A percentile compares a stretch with the other conserved stretches of the same genome.
Conservation (phyloP, 2,113 vertebrate species). For the Pelmatolapia mariae region DNA sequence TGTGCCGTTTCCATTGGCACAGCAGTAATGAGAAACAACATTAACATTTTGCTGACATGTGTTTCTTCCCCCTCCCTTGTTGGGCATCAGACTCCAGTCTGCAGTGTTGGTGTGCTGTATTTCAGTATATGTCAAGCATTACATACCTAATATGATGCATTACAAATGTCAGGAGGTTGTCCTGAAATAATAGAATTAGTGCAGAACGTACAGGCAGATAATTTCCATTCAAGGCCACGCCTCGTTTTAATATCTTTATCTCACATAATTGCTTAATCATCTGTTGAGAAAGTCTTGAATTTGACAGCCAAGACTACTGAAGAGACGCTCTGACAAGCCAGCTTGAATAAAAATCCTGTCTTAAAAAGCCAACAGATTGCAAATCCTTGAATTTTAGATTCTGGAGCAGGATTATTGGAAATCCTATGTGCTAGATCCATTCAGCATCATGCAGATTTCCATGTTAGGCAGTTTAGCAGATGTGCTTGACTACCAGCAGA, state of each 20-base stretch:
- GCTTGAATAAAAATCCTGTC: not conserved
- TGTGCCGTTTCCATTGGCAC: slow-evolving; percentile 42
- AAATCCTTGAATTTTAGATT: not conserved
- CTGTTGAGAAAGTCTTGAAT: not conserved
- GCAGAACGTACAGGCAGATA: not conserved
- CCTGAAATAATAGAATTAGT: not conserved
- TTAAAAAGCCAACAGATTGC: not conserved
- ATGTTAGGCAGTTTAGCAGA: not conserved
- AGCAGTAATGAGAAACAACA: slow-evolving; percentile 60
- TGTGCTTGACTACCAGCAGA: not conserved
- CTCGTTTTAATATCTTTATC: not conserved
- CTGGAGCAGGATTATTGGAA: not conserved
- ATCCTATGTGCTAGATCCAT: rapidly evolving
- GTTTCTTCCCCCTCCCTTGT: not conserved
- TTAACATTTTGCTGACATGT: slow-evolving; percentile 73
- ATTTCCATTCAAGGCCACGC: not conserved
- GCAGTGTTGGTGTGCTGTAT: not conserved
- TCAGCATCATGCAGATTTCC: not conserved
- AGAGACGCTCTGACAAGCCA: not conserved
- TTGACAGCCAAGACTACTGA: not conserved
- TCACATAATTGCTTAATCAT: not conserved
- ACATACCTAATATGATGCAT: not conserved
- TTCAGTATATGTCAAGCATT: slow-evolving; percentile 5
- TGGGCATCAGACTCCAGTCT: slow-evolving; percentile 8
- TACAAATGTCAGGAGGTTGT: not conserved